phyloP scores from a whole-genome alignment of 2,888 invertebrate genomes.

The Synergus laeviventris region DNA sequence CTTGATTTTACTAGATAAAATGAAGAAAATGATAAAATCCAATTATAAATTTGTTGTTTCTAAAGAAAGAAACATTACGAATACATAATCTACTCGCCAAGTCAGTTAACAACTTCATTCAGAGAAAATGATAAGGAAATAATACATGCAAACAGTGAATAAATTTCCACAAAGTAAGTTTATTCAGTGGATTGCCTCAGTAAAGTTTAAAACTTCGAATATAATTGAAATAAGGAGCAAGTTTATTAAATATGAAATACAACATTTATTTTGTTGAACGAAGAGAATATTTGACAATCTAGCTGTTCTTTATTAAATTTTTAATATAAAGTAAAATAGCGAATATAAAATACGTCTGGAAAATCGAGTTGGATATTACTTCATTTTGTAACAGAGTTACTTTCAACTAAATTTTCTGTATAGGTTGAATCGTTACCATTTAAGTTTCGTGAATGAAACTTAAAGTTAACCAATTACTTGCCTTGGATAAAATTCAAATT shows the following conservation, averaged over 20 bases:
- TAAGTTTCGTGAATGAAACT: neutral
- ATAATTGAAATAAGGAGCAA: neutral
- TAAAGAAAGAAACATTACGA: neutral
- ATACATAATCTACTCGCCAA: neutral
- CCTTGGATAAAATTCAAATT: neutral
- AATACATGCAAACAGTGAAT: slow-evolving; percentile 6
- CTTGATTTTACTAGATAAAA: neutral
- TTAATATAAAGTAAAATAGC: no score
- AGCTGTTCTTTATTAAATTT: neutral
- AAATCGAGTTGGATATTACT: neutral
- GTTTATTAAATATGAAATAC: neutral
- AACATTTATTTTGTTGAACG: neutral
- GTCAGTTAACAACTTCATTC: neutral
- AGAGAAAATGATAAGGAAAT: neutral
- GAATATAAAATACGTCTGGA: neutral
- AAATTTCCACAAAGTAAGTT: neutral
- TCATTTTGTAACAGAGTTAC: neutral
- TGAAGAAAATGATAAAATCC: neutral
- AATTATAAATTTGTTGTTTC: neutral
- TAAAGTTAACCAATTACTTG: neutral
- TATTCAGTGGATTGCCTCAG: neutral
- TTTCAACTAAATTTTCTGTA: no score
- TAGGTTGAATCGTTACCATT: neutral
- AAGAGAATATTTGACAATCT: neutral
- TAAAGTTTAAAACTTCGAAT: neutral